phyloP scores from a whole-genome alignment of 1,140 invertebrate species.

The Globodera rostochiensis region DNA sequence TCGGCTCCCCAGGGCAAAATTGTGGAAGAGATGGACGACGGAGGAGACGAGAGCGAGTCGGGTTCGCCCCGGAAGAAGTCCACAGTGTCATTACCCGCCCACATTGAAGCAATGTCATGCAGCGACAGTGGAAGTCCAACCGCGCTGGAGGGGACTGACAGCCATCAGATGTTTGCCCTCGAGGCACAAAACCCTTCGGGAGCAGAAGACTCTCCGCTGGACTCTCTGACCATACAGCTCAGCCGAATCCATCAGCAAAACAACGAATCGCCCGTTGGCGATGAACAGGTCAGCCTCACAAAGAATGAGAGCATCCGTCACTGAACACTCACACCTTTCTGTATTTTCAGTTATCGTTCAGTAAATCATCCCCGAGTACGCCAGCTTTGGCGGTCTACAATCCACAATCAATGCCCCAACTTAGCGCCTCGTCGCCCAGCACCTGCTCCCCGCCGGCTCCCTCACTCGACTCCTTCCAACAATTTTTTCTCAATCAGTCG shows the following conservation, averaged over 20 bases:
- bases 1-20: conserved; percentile 2
- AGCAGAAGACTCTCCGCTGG: not conserved
- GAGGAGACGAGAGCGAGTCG: not conserved
- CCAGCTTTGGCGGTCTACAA: not conserved
- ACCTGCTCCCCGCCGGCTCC: not conserved
- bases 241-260: not conserved
- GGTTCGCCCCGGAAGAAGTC: conserved; percentile 25
- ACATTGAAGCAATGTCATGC: conserved; percentile 11
- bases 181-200: not conserved
- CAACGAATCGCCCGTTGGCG: not conserved
- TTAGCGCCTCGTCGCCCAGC: not conserved
- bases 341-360: not conserved
- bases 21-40: conserved; percentile 13
- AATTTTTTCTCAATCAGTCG: not conserved
- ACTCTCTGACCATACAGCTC: not conserved
- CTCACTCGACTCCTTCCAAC: not conserved
- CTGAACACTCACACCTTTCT: not conserved
- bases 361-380: not conserved
- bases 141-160: not conserved
- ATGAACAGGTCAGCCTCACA: not conserved
- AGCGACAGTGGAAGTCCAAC: not conserved
- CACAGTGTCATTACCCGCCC: conserved; percentile 8
- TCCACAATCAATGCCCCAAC: not conserved
- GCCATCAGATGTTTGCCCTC: not conserved
- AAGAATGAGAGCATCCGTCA: not conserved